Percentiles rank a stretch among this genome's conserved stretches.
Evolutionary conservation across 1,140 invertebrate species (phyloP).

Genomic region (Gonioctena quinquepunctata): DNA sequence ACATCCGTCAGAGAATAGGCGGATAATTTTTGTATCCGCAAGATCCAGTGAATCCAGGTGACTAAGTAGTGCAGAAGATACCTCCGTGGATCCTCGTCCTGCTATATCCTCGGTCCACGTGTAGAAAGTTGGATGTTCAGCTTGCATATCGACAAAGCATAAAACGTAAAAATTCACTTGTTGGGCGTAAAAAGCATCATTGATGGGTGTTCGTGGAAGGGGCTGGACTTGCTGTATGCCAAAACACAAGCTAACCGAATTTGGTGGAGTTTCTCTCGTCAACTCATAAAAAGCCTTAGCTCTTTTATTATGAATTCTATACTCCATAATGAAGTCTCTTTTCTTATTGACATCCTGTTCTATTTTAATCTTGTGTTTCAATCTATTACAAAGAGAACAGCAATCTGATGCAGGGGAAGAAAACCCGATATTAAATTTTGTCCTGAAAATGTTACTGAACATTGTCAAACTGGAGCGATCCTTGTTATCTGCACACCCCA

Average conservation of each 20-base stretch:
- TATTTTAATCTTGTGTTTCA: slow-evolving; percentile 22
- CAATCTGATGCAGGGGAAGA: slow-evolving; percentile 23
- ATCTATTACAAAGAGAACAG: slow-evolving; percentile 22
- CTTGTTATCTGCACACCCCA: slow-evolving; percentile 13
- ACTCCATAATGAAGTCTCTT: slow-evolving; percentile 19
- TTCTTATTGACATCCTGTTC: slow-evolving; percentile 12
- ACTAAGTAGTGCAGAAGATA: slow-evolving; percentile 36
- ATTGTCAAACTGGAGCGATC: slow-evolving; percentile 18
- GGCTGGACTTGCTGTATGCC: slow-evolving; percentile 8
- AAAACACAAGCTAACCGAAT: slow-evolving; percentile 1
- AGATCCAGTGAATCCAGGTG: slow-evolving; percentile 18
- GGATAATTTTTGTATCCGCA: background rate
- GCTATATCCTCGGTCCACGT: slow-evolving; percentile 38
- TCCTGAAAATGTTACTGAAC: slow-evolving; percentile 27
- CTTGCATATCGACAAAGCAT: slow-evolving; percentile 26
- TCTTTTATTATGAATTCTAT: slow-evolving; percentile 23
- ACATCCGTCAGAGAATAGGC: background rate
- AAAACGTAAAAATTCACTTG: slow-evolving; percentile 19
- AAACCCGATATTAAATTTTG: slow-evolving; percentile 27
- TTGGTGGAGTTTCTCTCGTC: background rate
- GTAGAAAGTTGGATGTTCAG: slow-evolving; percentile 38
- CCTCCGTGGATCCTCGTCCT: slow-evolving; percentile 27
- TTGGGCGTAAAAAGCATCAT: background rate
- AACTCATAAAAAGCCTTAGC: slow-evolving; percentile 17
- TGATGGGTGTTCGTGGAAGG: slow-evolving; percentile 6